Conservation (phyloP, 2,113 vertebrate species). For the Motacilla tschutschensis region DNA sequence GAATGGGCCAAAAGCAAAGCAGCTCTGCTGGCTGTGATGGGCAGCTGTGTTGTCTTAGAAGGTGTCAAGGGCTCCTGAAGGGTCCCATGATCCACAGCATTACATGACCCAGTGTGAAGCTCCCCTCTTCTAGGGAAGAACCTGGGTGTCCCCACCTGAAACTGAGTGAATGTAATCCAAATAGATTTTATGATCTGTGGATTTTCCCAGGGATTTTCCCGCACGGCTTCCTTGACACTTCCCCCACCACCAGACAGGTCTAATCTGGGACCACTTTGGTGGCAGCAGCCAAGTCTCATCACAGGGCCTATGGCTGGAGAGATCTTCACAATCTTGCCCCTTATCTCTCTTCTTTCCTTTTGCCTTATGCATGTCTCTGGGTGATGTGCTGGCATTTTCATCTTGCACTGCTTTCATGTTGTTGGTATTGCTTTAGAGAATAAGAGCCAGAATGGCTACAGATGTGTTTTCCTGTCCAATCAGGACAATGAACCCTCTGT, state of each 20-base stretch:
- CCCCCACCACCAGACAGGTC: background rate
- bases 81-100: background rate
- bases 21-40: background rate
- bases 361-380: background rate
- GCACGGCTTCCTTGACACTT: background rate
- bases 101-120: background rate
- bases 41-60: background rate
- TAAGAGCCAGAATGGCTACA: background rate
- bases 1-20: too few species aligned
- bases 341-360: background rate
- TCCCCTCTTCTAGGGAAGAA: background rate
- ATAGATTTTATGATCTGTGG: background rate
- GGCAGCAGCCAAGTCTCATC: background rate
- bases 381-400: background rate
- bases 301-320: background rate
- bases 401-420: background rate
- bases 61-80: background rate
- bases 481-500: background rate
- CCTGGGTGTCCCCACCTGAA: background rate
- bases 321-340: background rate
- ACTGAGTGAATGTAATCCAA: background rate
- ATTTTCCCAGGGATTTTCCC: background rate
- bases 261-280: background rate
- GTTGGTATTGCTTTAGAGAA: background rate
- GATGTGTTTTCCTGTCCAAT: background rate